A percentile compares a stretch with the other conserved stretches of the same genome.
These are phyloP conservation scores for Piprites chloris DNA, from an alignment of 2,113 vertebrate genomes.

Conservation along the genomic window DNA sequence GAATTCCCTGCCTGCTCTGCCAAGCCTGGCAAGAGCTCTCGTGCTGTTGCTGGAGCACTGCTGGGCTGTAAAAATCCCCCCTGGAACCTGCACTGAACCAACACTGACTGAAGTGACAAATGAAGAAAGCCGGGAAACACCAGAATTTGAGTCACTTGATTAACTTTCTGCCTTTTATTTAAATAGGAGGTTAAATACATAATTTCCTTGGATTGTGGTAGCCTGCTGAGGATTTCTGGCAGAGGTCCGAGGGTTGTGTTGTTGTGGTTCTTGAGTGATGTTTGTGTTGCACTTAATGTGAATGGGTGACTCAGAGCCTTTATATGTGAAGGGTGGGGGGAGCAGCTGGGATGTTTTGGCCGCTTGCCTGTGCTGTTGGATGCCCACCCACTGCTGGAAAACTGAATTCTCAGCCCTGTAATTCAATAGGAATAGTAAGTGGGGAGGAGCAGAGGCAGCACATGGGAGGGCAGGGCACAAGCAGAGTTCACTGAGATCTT, in stretches of 20 bases:
- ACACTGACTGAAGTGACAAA: not conserved
- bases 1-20: not conserved
- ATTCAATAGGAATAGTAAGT: not conserved
- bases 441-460: not conserved
- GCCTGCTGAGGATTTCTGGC: not conserved
- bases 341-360: not conserved
- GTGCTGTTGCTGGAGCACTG: not conserved
- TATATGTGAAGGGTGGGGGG: not conserved
- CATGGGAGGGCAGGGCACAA: not conserved
- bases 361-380: accelerated
- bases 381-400: not conserved
- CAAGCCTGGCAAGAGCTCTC: not conserved
- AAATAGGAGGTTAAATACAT: not conserved
- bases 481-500: accelerated
- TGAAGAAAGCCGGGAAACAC: not conserved
- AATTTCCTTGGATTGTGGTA: accelerated
- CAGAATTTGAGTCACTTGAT: not conserved
- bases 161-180: not conserved
- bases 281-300: not conserved
- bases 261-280: not conserved
- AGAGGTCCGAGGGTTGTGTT: not conserved
- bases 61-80: not conserved
- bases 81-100: not conserved
- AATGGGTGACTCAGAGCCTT: accelerated
- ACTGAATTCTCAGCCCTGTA: not conserved